A percentile compares a stretch with the other conserved stretches of the same genome.
These are phyloP conservation scores for Drosophila hawaiiensis DNA, from an alignment of 2,888 invertebrate genomes.

Conservation along the genomic window DNA sequence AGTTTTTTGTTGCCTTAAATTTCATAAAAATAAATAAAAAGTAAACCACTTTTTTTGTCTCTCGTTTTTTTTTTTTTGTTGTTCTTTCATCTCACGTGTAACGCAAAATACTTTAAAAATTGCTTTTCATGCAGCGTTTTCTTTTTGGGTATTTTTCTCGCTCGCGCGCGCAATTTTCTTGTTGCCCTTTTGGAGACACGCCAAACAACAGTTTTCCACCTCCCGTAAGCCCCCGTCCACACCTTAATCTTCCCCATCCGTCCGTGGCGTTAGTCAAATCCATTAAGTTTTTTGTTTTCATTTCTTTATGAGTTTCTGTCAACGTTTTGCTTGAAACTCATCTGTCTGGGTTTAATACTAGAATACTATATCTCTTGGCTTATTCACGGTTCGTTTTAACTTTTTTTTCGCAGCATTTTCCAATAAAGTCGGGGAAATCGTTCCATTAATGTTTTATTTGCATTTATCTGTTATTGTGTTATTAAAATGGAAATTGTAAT, in stretches of 20 bases:
- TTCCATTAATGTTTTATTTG: conserved; percentile 24
- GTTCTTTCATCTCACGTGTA: conserved; percentile 41
- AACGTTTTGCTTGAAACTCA: conserved; percentile 41
- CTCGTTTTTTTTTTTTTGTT: conserved; percentile 14
- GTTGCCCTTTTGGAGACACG: conserved; percentile 67
- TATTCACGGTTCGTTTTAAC: conserved; percentile 15
- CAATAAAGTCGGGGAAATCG: neutral
- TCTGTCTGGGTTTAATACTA: conserved; percentile 41
- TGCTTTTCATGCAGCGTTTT: conserved; percentile 60
- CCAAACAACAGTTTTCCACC: conserved; percentile 27
- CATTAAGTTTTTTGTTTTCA: conserved; percentile 64
- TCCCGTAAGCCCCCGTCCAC: conserved; percentile 1
- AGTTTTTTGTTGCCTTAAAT: conserved; percentile 49
- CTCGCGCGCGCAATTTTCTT: conserved; percentile 50
- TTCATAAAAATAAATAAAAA: conserved; percentile 58
- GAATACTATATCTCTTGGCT: conserved; percentile 24
- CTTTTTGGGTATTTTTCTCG: conserved; percentile 20
- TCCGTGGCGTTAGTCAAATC: conserved; percentile 73
- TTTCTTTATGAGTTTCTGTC: conserved; percentile 54
- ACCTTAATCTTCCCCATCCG: conserved; percentile 4
- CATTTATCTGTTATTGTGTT: neutral
- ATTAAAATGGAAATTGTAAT: neutral
- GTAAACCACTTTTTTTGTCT: conserved; percentile 12
- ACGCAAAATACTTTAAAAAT: conserved; percentile 73
- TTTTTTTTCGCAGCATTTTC: conserved; percentile 31